A percentile compares a stretch with the other conserved stretches of the same genome.
phyloP scores from a whole-genome alignment of 2,113 vertebrate species.

The Plecotus auritus region DNA sequence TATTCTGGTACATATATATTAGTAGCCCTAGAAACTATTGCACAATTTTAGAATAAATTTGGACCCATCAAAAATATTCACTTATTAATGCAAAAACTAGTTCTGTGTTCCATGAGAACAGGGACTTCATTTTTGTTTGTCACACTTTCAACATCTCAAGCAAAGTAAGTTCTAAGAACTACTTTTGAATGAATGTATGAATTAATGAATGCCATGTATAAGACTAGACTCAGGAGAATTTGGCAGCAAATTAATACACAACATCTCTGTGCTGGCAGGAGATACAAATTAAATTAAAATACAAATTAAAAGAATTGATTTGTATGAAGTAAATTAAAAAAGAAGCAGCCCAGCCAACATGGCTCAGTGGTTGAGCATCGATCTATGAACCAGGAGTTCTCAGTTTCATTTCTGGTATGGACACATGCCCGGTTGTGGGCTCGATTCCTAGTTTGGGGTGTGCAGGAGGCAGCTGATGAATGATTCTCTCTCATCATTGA shows the following conservation, averaged over 20 bases:
- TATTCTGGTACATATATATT: neutral
- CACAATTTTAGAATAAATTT: neutral
- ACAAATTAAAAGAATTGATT: neutral
- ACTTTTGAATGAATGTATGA: neutral
- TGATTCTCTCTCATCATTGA: no score
- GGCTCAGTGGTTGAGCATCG: no score
- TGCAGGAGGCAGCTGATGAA: no score
- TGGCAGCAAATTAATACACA: neutral
- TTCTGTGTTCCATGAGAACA: neutral
- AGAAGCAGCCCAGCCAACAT: neutral
- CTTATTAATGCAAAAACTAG: neutral
- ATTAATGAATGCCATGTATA: neutral
- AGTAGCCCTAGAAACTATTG: neutral
- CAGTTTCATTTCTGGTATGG: no score
- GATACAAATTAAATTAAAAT: neutral
- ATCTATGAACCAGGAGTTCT: no score
- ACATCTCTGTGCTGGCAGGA: neutral
- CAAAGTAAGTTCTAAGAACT: neutral
- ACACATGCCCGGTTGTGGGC: no score
- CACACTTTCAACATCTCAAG: neutral
- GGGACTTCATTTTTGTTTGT: neutral
- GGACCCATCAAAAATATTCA: neutral
- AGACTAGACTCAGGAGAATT: neutral
- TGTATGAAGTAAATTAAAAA: neutral
- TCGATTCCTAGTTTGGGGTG: no score